Conservation (phyloP, 1,140 invertebrate species). For the Brachionus angularis region DNA sequence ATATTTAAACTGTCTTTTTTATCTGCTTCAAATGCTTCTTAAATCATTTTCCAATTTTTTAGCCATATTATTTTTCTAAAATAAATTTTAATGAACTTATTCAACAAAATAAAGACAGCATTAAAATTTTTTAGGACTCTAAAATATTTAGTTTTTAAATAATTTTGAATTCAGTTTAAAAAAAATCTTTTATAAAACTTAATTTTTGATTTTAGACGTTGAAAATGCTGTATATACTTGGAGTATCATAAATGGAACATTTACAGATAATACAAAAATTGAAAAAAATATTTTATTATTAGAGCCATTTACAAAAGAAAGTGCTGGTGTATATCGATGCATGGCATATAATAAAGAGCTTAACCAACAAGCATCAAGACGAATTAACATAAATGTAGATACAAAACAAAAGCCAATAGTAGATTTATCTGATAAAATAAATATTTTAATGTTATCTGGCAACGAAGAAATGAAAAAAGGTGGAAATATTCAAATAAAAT, state of each 20-base stretch:
- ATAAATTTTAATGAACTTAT: no score
- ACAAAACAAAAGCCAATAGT: background rate
- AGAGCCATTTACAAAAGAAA: constrained; percentile 18
- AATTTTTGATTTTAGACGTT: background rate
- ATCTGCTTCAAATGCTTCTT: no score
- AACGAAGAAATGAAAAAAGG: constrained; percentile 6
- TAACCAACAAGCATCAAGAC: constrained; percentile 2
- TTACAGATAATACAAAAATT: background rate
- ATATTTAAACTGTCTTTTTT: no score
- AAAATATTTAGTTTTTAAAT: no score
- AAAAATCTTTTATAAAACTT: no score
- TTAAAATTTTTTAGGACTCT: no score
- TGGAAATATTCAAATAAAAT: background rate
- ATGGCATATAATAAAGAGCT: background rate
- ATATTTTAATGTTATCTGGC: background rate
- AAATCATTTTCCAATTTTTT: no score
- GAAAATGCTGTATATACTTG: constrained; percentile 19
- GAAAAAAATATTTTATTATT: constrained; percentile 27
- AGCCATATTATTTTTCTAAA: no score
- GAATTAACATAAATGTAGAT: constrained; percentile 24
- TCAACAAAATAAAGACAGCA: no score
- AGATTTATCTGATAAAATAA: constrained; percentile 30
- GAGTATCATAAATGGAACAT: background rate
- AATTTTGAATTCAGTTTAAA: no score
- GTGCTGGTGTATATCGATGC: constrained; percentile 12